phyloP scores from a whole-genome alignment of 2,113 vertebrate genomes.

The Elaphurus davidianus region DNA sequence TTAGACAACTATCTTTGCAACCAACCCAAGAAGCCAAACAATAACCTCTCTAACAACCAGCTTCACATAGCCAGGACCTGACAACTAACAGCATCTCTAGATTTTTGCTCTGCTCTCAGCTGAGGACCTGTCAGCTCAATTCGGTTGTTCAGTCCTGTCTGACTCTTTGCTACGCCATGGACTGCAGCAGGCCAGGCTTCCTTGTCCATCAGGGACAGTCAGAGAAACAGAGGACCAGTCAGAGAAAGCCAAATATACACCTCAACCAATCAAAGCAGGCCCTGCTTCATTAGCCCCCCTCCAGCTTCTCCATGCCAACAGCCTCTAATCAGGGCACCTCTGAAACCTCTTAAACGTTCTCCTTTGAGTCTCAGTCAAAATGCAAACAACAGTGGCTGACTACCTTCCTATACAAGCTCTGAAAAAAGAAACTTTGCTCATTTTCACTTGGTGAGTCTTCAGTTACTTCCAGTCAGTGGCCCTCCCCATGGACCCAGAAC shows the following conservation, averaged over 20 bases:
- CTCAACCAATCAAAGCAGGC: neutral
- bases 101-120: neutral
- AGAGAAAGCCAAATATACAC: neutral
- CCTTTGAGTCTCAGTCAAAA: neutral
- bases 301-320: neutral
- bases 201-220: neutral
- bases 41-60: neutral
- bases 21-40: neutral
- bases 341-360: neutral
- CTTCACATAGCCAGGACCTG: neutral
- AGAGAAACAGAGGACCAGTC: neutral
- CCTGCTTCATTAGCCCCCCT: neutral
- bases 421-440: neutral
- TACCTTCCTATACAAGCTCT: neutral
- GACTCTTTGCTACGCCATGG: neutral
- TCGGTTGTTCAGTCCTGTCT: neutral
- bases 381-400: neutral
- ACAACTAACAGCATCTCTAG: neutral
- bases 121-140: neutral
- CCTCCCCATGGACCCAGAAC: neutral
- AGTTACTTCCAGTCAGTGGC: neutral
- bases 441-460: neutral
- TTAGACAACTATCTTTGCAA: neutral
- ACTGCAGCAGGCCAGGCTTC: neutral
- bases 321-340: neutral